Conservation (phyloP, 2,113 vertebrate genomes). For the Pavo muticus region DNA sequence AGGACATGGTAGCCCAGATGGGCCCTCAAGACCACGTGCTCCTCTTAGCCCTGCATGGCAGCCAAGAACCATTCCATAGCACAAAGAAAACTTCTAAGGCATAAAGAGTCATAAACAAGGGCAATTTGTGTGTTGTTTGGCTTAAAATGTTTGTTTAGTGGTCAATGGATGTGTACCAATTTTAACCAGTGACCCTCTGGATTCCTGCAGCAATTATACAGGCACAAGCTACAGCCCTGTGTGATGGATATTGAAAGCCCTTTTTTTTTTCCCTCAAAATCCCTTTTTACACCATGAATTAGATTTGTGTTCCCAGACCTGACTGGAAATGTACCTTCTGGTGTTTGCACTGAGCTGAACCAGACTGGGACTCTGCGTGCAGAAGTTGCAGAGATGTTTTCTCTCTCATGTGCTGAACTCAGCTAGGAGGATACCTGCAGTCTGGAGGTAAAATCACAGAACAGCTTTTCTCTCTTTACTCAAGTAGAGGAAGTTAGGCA, state of each 20-base stretch:
- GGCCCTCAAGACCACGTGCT: neutral
- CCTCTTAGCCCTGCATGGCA: neutral
- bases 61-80: neutral
- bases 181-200: neutral
- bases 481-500: neutral
- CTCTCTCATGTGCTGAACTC: neutral
- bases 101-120: neutral
- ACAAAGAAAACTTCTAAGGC: neutral
- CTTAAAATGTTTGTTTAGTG: neutral
- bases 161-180: rapidly evolving
- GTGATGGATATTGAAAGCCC: neutral
- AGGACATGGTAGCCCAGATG: rapidly evolving
- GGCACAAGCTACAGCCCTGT: neutral
- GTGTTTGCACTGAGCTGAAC: neutral
- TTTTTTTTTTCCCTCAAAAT: neutral
- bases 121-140: rapidly evolving
- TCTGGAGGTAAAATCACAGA: neutral
- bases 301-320: neutral
- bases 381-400: neutral
- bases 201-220: neutral
- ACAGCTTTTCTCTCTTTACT: neutral
- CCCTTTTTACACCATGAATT: neutral
- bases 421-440: neutral
- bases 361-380: neutral
- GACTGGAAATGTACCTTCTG: neutral